Base-by-base conservation (phyloP, 2,113 vertebrate species). In the Oryzias melastigma region DNA sequence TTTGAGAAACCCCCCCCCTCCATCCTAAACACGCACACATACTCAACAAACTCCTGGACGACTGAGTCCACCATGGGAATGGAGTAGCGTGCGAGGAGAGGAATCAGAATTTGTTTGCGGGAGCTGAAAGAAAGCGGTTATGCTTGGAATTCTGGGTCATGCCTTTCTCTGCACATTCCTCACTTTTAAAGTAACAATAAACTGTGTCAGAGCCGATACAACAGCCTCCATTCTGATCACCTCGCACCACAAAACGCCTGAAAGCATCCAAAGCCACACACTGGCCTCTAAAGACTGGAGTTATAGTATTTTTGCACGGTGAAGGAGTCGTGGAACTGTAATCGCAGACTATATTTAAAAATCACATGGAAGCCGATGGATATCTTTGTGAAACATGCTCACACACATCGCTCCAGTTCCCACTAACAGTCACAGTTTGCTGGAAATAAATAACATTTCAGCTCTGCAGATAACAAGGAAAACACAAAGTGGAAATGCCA, bases 141-240 rank as follows among this genome's bases (percentile, higher is more conserved):
- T 69, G 76, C 71, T 81, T 75, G 90, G 86, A 88, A 89, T 85
- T 73, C 29, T 43, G 78, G 91, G 87, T 88, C 88, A 86, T 65
- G 81, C 80, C 78, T 85, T 88, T 85, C 77, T 77, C 68, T 5
- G 49, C 87, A 87, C 87, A 90, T 92, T 91, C 89, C 84, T 65
- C 62, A 2, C 73, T 5, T n/a, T 76, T 56, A 75, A 82, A 65
- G 13, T 54, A 67, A 85, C 84, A 85, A 83, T 74, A 56, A 85
- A 71, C 62, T 12, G 77, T 74, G 73, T 80, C 77, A 86, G 53
- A 47, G 73, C 18, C 41, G 58, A 74, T 43, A 84, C 77, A 86
- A 87, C 68, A 61, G 81, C 47, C 52, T 70, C 58, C 68, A 62
- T 77, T 87, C 78, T 83, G 71, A 59, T 76, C 48, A 66, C 73